phyloP scores from a whole-genome alignment of 2,888 invertebrate genomes.

The Erynnis tages region DNA sequence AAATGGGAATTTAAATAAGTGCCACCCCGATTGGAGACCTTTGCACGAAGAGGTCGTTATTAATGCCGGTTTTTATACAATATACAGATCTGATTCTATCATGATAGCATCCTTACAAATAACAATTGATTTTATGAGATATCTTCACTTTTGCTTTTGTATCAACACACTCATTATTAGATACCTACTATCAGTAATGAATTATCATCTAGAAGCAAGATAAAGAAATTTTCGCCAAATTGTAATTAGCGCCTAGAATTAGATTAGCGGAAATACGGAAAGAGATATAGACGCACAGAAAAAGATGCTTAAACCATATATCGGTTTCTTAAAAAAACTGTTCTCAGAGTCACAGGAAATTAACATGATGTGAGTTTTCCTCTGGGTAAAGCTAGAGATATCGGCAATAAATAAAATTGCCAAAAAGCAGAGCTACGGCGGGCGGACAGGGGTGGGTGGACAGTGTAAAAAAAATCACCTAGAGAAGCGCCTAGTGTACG shows the following conservation, averaged over 20 bases:
- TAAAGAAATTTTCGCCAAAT: no score
- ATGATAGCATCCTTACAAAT: no score
- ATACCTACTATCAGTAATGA: no score
- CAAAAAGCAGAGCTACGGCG: constrained; percentile 58
- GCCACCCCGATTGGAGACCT: constrained; percentile 63
- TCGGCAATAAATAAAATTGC: constrained; percentile 75
- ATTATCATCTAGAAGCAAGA: no score
- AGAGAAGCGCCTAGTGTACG: constrained; percentile 39
- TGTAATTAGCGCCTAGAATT: no score
- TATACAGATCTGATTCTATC: no score
- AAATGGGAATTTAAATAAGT: constrained; percentile 80
- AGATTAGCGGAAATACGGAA: no score
- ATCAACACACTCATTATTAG: no score
- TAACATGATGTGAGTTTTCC: constrained; percentile 74
- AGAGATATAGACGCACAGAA: no score
- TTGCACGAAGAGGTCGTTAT: constrained; percentile 70
- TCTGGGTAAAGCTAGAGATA: constrained; percentile 55
- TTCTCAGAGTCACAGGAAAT: constrained; percentile 61
- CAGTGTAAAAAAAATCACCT: constrained; percentile 63
- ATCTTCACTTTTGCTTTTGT: no score
- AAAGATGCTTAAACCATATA: no score
- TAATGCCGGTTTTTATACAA: constrained; percentile 59
- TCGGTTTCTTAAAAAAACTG: constrained; percentile 15
- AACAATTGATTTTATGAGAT: no score
- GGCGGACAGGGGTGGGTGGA: constrained; percentile 50